Base-by-base conservation (phyloP, 2,113 vertebrate genomes). In the Glaucidium brasilianum region DNA sequence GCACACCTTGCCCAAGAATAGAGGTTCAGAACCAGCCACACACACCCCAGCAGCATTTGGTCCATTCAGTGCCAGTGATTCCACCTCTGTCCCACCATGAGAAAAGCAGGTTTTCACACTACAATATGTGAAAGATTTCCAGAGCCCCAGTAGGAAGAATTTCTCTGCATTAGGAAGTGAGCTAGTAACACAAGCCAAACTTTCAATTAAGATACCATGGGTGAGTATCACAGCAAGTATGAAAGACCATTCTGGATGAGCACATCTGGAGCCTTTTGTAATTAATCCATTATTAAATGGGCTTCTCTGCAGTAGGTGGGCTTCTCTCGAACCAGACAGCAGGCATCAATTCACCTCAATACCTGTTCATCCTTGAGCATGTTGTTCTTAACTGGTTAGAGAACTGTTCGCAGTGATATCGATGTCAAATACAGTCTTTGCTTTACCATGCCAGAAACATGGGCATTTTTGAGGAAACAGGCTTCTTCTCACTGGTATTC, bases 61-160 rank as follows among this genome's bases (percentile, higher is more conserved):
- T 53, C 58, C 62, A 32, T 30, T 17, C 77, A 76, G 18, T 78
- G 19, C 4, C 52, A 74, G 50, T 3, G 11, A 73, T 8, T 69
- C 7, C 34, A 76, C 35, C 39, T 4, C 1, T 5, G 9, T 10
- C n/a, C 18, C 37, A 55, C 4, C 32, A 77, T 0, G 0, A 9
- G 23, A 11, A 37, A 37, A 50, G 18, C 16, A 86, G 5, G 19
- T 64, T 75, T 63, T 37, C 34, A 50, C 9, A 41, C 14, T 26
- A 12, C 43, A 41, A 1, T 1, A 0, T 32, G 2, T 5, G 2
- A n/a, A 29, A 39, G 22, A 63, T 2, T 35, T 35, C 29, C 69
- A 95, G 26, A 67, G 55, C 32, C 41, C 27, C 20, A n/a, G 41
- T 0, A 16, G 7, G 17, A 27, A 62, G 17, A 19, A 69, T 23